phyloP scores from a whole-genome alignment of 23 tunicate species.

The Pegea sp. region DNA sequence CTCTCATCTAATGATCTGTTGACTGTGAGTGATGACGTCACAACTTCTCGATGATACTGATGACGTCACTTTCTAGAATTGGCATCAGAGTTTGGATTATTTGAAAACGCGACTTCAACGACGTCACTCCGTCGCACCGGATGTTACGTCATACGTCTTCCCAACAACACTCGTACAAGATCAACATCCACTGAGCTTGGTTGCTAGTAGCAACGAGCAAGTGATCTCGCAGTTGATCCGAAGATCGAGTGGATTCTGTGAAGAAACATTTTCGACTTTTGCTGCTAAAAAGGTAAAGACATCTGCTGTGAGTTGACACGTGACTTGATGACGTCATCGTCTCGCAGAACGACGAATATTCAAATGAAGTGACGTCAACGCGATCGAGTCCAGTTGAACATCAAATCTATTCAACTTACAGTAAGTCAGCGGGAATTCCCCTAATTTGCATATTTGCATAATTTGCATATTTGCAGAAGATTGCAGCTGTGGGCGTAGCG shows the following conservation, averaged over 20 bases:
- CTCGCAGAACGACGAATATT: background rate
- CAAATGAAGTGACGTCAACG: background rate
- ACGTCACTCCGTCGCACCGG: no score
- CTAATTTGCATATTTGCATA: background rate
- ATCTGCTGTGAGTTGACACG: no score
- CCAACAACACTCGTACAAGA: no score
- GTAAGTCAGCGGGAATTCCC: background rate
- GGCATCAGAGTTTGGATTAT: no score
- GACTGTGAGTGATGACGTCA: background rate
- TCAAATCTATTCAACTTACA: background rate
- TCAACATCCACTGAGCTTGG: background rate
- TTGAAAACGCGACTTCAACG: no score
- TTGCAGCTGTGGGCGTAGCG: constrained; percentile 4
- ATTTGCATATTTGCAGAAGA: background rate
- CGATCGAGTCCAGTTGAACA: background rate
- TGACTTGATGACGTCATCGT: no score
- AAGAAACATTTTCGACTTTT: background rate
- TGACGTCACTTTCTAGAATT: no score
- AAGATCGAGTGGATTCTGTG: background rate
- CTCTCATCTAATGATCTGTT: background rate
- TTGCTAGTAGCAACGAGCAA: no score
- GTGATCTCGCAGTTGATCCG: background rate
- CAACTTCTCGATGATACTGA: no score
- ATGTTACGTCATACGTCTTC: constrained; percentile 3
- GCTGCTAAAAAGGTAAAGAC: no score